A percentile compares a stretch with the other conserved stretches of the same genome.
Evolutionary conservation across 1,140 invertebrate species (phyloP).

Genomic region (Sarcophaga peregrina): DNA sequence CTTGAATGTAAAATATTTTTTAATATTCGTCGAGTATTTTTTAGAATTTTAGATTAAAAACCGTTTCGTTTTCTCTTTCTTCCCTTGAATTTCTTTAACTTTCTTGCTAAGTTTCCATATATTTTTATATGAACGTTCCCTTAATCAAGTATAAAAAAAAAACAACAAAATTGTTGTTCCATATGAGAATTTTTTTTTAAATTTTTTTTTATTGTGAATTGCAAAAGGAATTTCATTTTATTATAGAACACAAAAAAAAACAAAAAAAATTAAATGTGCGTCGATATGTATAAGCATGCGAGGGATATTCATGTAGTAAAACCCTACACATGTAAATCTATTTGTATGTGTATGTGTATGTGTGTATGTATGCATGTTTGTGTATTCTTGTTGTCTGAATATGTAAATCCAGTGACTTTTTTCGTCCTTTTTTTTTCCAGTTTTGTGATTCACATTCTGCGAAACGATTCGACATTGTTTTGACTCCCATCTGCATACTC

Average conservation of each 20-base stretch:
- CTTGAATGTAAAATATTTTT: constrained; percentile 17
- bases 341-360: no score
- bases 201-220: not conserved
- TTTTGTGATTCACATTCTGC: no score
- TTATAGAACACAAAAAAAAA: not conserved
- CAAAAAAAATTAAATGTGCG: no score
- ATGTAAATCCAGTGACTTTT: no score
- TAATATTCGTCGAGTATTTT: no score
- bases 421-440: no score
- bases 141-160: not conserved
- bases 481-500: not conserved
- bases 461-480: not conserved
- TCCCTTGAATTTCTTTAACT: not conserved
- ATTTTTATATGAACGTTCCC: not conserved
- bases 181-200: constrained; percentile 8
- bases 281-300: not conserved
- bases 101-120: not conserved
- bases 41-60: no score
- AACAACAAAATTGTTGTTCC: not conserved
- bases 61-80: not conserved
- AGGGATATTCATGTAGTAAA: not conserved
- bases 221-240: constrained; percentile 17
- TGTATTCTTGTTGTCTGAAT: no score
- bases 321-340: not conserved
- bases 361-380: no score